These are phyloP conservation scores for Ceyx cyanopectus DNA, from an alignment of 2,113 vertebrate species.

Conservation along the genomic window DNA sequence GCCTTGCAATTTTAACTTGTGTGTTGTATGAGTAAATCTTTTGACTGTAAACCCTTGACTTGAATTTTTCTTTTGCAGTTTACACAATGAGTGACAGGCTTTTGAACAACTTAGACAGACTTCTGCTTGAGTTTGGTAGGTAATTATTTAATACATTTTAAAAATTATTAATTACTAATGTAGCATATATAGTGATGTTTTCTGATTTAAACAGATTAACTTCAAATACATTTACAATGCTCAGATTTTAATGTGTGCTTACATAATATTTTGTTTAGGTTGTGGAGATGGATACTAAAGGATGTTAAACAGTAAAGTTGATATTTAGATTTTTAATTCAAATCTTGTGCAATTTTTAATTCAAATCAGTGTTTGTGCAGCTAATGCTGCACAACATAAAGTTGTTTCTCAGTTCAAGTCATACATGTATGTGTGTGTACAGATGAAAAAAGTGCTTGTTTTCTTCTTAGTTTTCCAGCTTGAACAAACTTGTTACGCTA, in stretches of 20 bases:
- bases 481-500: conserved; percentile 65
- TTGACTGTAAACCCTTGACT: background rate
- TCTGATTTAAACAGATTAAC: background rate
- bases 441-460: conserved; percentile 8
- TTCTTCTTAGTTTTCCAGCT: conserved; percentile 77
- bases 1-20: background rate
- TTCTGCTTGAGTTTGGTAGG: conserved; percentile 79
- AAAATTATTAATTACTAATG: background rate
- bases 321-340: background rate
- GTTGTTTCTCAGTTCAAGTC: background rate
- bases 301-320: background rate
- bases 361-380: background rate
- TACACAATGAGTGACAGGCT: conserved; percentile 67
- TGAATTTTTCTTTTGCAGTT: conserved; percentile 35
- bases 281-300: background rate
- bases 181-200: background rate
- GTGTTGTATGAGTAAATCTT: background rate
- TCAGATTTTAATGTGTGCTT: background rate
- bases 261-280: background rate
- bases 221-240: background rate
- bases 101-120: conserved; percentile 67
- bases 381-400: background rate
- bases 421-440: fast-evolving
- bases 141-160: background rate
- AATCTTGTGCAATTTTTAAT: background rate